Conservation (phyloP, 64 coral and sea anemone species). For the Dendronephthya gigantea region DNA sequence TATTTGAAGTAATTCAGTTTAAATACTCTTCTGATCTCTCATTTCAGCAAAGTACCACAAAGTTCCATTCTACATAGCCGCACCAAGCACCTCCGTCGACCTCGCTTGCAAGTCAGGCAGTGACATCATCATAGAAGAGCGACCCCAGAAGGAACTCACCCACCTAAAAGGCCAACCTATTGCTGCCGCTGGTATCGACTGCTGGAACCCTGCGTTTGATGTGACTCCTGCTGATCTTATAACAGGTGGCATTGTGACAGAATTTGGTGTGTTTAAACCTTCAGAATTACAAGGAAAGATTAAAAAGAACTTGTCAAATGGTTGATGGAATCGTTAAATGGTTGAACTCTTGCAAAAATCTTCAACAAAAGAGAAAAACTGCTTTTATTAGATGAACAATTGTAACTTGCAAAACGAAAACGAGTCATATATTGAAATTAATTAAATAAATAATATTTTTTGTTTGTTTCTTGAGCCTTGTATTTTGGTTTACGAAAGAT, state of each 20-base stretch:
- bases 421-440: no score
- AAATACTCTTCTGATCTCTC: background rate
- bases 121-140: slow-evolving; percentile 73
- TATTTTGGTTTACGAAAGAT: no score
- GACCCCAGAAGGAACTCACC: slow-evolving; percentile 55
- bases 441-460: no score
- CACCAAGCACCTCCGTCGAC: slow-evolving; percentile 69
- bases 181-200: slow-evolving; percentile 60
- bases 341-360: no score
- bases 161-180: slow-evolving; percentile 37
- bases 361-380: no score
- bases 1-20: background rate
- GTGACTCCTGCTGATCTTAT: slow-evolving; percentile 78
- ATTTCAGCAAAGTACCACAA: slow-evolving; percentile 72
- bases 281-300: slow-evolving; percentile 53
- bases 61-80: slow-evolving; percentile 86
- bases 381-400: no score
- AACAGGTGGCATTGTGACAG: slow-evolving; percentile 91
- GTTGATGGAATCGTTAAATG: background rate
- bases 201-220: slow-evolving; percentile 99
- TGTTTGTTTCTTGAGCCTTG: no score
- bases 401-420: no score
- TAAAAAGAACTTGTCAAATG: background rate
- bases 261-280: slow-evolving; percentile 74
- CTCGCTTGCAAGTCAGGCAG: slow-evolving; percentile 47